phyloP scores from a whole-genome alignment of 2,113 vertebrate species.

The Speoplatyrhinus poulsoni region DNA sequence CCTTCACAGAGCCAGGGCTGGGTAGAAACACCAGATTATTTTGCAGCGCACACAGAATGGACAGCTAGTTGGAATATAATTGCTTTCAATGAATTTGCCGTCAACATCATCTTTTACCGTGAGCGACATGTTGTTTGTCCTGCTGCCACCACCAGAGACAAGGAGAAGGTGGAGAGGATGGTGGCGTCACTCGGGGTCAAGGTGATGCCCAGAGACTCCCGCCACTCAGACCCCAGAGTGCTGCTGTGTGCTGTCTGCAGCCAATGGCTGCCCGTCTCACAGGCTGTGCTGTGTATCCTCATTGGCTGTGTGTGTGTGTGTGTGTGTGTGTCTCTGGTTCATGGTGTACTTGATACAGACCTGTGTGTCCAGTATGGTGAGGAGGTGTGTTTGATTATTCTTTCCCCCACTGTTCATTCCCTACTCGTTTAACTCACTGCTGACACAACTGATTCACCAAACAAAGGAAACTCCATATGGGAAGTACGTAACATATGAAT shows the following conservation, averaged over 20 bases:
- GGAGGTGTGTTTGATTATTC: too few relatives aligned
- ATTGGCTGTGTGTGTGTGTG: neutral
- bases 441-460: too few relatives aligned
- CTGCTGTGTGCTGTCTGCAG: conserved; percentile 91
- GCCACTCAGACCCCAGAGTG: conserved; percentile 91
- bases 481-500: too few relatives aligned
- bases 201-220: conserved; percentile 83
- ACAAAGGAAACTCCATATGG: too few relatives aligned
- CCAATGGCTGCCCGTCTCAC: conserved; percentile 93
- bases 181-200: conserved; percentile 86
- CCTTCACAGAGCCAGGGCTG: too few relatives aligned
- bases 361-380: neutral
- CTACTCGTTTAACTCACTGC: too few relatives aligned
- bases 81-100: too few relatives aligned
- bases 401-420: too few relatives aligned
- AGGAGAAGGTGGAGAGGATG: conserved; percentile 93
- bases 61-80: too few relatives aligned
- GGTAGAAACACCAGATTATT: too few relatives aligned
- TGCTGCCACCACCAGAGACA: conserved; percentile 79
- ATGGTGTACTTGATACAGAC: neutral
- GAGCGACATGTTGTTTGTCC: neutral
- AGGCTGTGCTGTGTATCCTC: conserved; percentile 93
- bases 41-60: too few relatives aligned
- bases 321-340: neutral
- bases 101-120: too few relatives aligned